Conservation (phyloP, 1,140 invertebrate species). For the Himalopsyche phryganea region DNA sequence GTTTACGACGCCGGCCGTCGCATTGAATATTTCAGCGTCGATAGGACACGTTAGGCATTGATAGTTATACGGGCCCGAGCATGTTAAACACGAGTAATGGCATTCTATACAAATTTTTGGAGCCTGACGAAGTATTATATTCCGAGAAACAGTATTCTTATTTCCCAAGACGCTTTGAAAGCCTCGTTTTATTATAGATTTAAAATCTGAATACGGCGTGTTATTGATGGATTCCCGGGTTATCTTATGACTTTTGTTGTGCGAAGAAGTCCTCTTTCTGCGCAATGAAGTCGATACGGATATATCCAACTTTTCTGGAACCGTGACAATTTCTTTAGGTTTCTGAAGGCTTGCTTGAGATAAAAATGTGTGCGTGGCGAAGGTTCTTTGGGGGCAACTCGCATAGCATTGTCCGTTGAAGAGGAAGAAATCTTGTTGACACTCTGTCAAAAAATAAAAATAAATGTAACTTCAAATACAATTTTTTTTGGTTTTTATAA, state of each 20-base stretch:
- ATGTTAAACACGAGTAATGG: constrained; percentile 59
- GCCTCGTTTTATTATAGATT: background rate
- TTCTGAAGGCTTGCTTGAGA: constrained; percentile 2
- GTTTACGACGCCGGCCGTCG: constrained; percentile 11
- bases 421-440: constrained; percentile 23
- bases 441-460: constrained; percentile 22
- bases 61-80: constrained; percentile 55
- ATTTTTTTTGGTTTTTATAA: too few relatives aligned
- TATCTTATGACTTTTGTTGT: too few relatives aligned
- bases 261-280: constrained; percentile 1
- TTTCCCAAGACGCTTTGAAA: background rate
- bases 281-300: constrained; percentile 18
- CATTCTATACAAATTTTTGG: constrained; percentile 40
- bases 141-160: background rate
- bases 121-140: constrained; percentile 24
- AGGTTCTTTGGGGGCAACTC: constrained; percentile 28
- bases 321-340: constrained; percentile 1
- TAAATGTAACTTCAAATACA: too few relatives aligned
- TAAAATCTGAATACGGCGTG: background rate
- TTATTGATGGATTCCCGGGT: background rate
- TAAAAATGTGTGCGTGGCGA: constrained; percentile 19
- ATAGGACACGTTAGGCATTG: constrained; percentile 54
- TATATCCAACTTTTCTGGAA: background rate
- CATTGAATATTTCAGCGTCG: constrained; percentile 45
- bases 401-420: constrained; percentile 19